These are phyloP conservation scores for Vesta saturnalis DNA, from an alignment of 2,888 invertebrate species.

Conservation along the genomic window DNA sequence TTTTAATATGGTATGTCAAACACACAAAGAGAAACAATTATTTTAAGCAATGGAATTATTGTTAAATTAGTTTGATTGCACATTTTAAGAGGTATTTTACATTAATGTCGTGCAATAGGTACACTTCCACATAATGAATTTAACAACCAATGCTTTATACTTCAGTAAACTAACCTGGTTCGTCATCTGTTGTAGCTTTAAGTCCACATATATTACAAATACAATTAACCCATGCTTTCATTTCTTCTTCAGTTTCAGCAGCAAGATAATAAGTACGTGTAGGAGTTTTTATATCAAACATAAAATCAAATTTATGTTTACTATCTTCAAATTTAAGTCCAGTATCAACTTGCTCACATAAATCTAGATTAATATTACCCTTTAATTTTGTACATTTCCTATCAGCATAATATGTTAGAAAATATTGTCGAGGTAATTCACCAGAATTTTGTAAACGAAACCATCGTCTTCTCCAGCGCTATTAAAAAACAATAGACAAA, in stretches of 20 bases:
- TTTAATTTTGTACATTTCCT: conserved; percentile 85
- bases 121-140: no score
- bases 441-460: conserved; percentile 91
- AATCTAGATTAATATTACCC: conserved; percentile 92
- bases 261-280: conserved; percentile 92
- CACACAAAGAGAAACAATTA: no score
- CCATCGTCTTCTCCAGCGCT: conserved; percentile 97
- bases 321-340: conserved; percentile 85
- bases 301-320: conserved; percentile 82
- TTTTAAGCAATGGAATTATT: no score
- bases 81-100: no score
- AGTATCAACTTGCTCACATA: conserved; percentile 95
- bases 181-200: conserved; percentile 72
- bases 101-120: no score
- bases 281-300: conserved; percentile 91
- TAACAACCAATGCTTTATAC: no score
- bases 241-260: conserved; percentile 90
- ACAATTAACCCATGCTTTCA: conserved; percentile 95
- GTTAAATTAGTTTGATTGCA: no score
- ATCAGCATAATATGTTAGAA: conserved; percentile 93
- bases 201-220: conserved; percentile 93
- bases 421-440: conserved; percentile 93
- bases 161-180: conserved; percentile 48
- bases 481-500: conserved; percentile 37
- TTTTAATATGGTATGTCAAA: no score